Percentiles rank a stretch among this genome's conserved stretches.
These are phyloP conservation scores for Psophia crepitans DNA, from an alignment of 2,113 vertebrate genomes.

Conservation along the genomic window DNA sequence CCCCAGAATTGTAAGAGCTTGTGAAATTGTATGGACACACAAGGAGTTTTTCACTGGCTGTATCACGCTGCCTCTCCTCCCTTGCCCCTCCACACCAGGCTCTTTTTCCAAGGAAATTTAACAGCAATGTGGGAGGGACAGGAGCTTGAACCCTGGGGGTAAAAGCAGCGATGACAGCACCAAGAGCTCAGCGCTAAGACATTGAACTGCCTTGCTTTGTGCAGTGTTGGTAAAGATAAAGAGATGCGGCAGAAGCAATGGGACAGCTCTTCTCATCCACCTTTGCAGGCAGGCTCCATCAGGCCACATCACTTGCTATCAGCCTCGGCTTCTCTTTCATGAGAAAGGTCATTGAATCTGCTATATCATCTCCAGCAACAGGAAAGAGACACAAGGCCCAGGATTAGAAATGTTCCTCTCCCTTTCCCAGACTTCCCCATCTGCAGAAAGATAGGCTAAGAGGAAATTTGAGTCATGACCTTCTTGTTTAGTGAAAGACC, in stretches of 20 bases:
- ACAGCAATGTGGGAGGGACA: not conserved
- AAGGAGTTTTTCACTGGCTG: not conserved
- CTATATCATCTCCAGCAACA: not conserved
- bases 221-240: not conserved
- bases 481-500: not conserved
- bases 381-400: not conserved
- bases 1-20: not conserved
- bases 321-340: not conserved
- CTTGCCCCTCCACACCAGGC: not conserved
- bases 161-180: not conserved
- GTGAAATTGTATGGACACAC: not conserved
- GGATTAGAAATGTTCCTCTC: not conserved
- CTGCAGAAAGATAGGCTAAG: not conserved
- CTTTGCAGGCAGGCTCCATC: not conserved
- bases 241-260: not conserved
- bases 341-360: not conserved
- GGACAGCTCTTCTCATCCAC: not conserved
- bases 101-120: not conserved
- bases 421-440: not conserved
- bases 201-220: fast-evolving
- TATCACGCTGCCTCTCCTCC: not conserved
- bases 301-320: not conserved
- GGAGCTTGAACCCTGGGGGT: not conserved
- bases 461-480: conserved; percentile 16
- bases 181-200: fast-evolving